phyloP scores from a whole-genome alignment of 2,888 invertebrate species.

The Scelioninae gen. 1 region DNA sequence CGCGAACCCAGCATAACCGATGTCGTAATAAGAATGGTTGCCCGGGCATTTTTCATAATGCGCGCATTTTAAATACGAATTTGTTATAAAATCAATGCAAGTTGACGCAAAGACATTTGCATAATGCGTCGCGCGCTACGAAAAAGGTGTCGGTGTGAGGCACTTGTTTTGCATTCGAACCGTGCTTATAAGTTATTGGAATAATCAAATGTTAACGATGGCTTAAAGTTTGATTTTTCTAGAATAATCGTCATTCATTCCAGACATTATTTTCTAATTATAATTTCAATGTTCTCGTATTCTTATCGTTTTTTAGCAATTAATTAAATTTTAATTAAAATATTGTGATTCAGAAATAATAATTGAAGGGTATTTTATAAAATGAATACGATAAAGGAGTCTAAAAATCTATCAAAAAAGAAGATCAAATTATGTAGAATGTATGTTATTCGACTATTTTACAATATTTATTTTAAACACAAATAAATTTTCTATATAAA shows the following conservation, averaged over 20 bases:
- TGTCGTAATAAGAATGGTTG: slow-evolving; percentile 57
- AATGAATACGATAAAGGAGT: too few relatives aligned
- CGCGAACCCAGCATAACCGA: slow-evolving; percentile 43
- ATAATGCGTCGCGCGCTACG: slow-evolving; percentile 27
- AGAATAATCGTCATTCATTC: slow-evolving; percentile 3
- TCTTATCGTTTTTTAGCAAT: too few relatives aligned
- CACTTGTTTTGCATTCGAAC: slow-evolving; percentile 30
- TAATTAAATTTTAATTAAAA: too few relatives aligned
- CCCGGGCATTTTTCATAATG: slow-evolving; percentile 47
- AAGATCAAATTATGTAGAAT: too few relatives aligned
- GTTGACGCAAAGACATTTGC: slow-evolving; percentile 20
- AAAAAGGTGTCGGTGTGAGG: slow-evolving; percentile 8
- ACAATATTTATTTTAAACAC: too few relatives aligned
- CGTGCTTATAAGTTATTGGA: slow-evolving; percentile 13
- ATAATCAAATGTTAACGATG: slow-evolving; percentile 20
- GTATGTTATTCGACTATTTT: too few relatives aligned
- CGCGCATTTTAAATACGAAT: slow-evolving; percentile 47
- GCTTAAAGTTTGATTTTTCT: background rate
- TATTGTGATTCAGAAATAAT: too few relatives aligned
- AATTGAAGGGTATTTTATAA: too few relatives aligned
- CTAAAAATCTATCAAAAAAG: too few relatives aligned
- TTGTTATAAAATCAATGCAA: slow-evolving; percentile 52
- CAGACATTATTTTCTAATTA: slow-evolving; percentile 14
- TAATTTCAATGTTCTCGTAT: background rate
- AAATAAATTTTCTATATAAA: too few relatives aligned